Conservation (phyloP, 2,797 vertebrate species). For the Emydoidea blandingii region DNA sequence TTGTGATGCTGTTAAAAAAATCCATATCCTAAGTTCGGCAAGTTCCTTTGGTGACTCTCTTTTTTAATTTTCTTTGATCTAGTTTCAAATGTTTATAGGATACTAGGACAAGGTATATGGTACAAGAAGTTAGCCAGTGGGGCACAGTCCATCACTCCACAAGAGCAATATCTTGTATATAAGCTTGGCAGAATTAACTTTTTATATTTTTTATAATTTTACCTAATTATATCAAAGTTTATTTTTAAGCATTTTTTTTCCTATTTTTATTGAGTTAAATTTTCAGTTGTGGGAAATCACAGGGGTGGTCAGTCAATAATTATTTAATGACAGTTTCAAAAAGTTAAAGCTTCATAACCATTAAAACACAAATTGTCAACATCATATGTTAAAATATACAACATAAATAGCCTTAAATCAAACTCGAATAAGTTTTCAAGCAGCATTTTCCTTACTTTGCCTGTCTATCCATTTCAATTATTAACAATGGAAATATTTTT, state of each 20-base stretch:
- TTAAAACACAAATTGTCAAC: not conserved
- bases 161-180: not conserved
- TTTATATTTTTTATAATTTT: no score
- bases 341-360: not conserved
- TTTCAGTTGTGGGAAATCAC: no score
- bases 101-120: fast-evolving
- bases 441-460: no score
- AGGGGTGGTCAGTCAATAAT: not conserved
- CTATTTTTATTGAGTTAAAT: no score
- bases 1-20: fast-evolving
- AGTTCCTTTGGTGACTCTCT: not conserved
- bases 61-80: fast-evolving
- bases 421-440: no score
- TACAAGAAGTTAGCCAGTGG: fast-evolving
- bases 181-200: no score
- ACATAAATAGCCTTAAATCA: no score
- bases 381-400: no score
- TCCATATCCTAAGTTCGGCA: not conserved
- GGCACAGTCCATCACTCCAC: fast-evolving
- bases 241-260: no score
- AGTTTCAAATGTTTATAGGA: fast-evolving
- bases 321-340: not conserved
- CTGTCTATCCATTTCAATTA: no score
- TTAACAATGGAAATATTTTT: no score
- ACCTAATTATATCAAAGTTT: no score